Evolutionary conservation across 2,888 invertebrate species (phyloP).

Genomic region (Pristionchus maxplancki): DNA sequence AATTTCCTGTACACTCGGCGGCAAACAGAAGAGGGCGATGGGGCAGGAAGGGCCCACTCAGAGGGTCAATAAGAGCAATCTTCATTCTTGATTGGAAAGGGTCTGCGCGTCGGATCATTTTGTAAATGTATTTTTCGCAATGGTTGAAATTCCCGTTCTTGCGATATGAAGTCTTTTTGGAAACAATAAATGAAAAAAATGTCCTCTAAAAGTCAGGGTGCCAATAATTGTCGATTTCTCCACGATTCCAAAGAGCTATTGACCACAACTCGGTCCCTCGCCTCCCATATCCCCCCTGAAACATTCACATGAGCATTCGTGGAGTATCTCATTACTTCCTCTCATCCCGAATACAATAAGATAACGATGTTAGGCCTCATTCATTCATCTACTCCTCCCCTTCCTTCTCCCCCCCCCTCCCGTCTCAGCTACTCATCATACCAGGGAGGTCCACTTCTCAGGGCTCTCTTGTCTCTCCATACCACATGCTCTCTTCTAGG

Average conservation of each 20-base stretch:
- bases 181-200: too few relatives aligned
- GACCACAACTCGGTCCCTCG: not conserved
- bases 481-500: not conserved
- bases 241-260: too few relatives aligned
- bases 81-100: not conserved
- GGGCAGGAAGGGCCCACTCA: not conserved
- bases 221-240: too few relatives aligned
- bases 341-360: slow-evolving; percentile 46
- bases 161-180: too few relatives aligned
- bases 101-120: not conserved
- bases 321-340: slow-evolving; percentile 3
- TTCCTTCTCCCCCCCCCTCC: slow-evolving; percentile 25
- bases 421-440: not conserved
- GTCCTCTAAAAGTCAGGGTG: too few relatives aligned
- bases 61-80: not conserved
- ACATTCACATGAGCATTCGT: slow-evolving; percentile 14
- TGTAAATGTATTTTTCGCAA: too few relatives aligned
- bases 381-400: slow-evolving; percentile 1
- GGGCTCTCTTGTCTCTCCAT: not conserved
- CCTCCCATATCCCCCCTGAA: not conserved
- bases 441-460: not conserved
- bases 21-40: not conserved
- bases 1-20: not conserved
- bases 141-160: too few relatives aligned
- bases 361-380: slow-evolving; percentile 46